Evolutionary conservation across 2,888 invertebrate species (phyloP).

Genomic region (Drosophila nigritarsus): DNA sequence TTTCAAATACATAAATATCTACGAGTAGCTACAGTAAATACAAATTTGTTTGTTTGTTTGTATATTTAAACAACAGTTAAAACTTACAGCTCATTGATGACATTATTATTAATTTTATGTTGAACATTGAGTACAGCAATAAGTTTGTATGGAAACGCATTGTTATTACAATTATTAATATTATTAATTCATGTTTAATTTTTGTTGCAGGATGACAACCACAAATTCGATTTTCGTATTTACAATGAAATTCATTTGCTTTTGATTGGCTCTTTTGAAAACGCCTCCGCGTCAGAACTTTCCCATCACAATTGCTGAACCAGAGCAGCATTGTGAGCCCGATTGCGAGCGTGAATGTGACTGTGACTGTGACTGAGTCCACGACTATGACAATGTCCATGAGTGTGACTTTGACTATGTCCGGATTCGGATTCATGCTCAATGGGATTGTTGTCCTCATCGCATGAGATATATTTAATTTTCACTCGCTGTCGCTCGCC

Average conservation of each 20-base stretch:
- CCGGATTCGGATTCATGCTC: constrained; percentile 39
- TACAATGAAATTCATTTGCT: constrained; percentile 33
- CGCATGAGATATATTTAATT: constrained; percentile 82
- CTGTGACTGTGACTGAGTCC: constrained; percentile 9
- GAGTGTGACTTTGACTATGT: constrained; percentile 16
- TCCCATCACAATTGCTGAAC: constrained; percentile 60
- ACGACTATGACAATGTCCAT: constrained; percentile 10
- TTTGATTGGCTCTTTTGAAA: constrained; percentile 25
- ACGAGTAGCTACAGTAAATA: constrained; percentile 19
- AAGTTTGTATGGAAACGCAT: constrained; percentile 2
- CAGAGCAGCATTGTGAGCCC: constrained; percentile 1
- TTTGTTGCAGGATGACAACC: constrained; percentile 37
- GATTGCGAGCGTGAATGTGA: constrained; percentile 22
- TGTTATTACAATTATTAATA: constrained; percentile 7
- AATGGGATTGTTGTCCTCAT: constrained; percentile 82
- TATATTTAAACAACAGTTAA: constrained; percentile 54
- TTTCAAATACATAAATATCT: background rate
- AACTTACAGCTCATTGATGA: constrained; percentile 70
- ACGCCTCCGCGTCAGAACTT: constrained; percentile 19
- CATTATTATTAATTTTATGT: constrained; percentile 19
- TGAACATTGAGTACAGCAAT: constrained; percentile 29
- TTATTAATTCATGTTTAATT: constrained; percentile 4
- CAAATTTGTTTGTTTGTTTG: constrained; percentile 5
- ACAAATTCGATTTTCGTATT: constrained; percentile 50
- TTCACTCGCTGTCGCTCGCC: constrained; percentile 71